Conservation (phyloP, 2,888 invertebrate genomes). For the Drosophila meridionalis region DNA sequence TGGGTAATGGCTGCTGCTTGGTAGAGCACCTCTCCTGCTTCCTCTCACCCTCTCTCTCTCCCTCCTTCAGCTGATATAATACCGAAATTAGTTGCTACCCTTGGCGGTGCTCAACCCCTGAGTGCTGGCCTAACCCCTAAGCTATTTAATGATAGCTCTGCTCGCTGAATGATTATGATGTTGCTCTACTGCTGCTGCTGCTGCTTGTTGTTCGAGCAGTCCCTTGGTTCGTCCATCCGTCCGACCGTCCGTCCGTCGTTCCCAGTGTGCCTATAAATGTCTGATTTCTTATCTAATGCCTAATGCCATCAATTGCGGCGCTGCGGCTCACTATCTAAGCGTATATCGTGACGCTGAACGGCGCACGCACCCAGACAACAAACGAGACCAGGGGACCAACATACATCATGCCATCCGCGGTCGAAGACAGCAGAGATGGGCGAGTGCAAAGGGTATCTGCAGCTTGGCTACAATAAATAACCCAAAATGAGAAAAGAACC, state of each 20-base stretch:
- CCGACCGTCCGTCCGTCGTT: constrained; percentile 6
- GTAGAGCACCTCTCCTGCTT: constrained; percentile 3
- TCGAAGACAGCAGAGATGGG: constrained; percentile 1
- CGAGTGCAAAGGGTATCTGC: constrained; percentile 65
- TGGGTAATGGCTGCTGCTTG: constrained; percentile 15
- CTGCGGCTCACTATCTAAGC: constrained; percentile 64
- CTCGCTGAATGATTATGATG: constrained; percentile 36
- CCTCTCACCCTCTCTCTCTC: neutral
- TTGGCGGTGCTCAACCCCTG: constrained; percentile 15
- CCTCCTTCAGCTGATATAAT: neutral
- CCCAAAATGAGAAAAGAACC: neutral
- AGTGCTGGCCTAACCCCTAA: constrained; percentile 24
- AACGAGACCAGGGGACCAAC: constrained; percentile 12
- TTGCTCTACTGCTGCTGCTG: constrained; percentile 2
- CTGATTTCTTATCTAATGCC: constrained; percentile 83
- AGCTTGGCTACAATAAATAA: constrained; percentile 64
- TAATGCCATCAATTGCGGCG: constrained; percentile 82
- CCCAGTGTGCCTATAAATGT: constrained; percentile 67
- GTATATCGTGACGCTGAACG: constrained; percentile 70
- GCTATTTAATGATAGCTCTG: constrained; percentile 28
- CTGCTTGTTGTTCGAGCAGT: constrained; percentile 22
- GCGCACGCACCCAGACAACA: constrained; percentile 51
- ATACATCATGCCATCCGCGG: constrained; percentile 55
- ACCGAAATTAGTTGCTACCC: constrained; percentile 24
- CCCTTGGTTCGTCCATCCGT: neutral